Base-by-base conservation (phyloP, 2,888 invertebrate genomes). In the Oxystoma pomonae region DNA sequence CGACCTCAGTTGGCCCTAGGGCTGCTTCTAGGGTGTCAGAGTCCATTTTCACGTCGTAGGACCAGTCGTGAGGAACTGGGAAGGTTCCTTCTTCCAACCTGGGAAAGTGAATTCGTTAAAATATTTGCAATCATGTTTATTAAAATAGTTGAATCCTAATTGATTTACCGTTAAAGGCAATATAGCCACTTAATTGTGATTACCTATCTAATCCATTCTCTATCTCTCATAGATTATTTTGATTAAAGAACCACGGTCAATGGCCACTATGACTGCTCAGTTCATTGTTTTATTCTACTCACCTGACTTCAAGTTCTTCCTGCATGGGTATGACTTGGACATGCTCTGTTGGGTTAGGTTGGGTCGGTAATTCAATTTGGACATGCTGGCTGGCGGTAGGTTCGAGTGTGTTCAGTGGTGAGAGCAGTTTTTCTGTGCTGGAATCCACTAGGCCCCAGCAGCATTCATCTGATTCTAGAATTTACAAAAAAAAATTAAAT, bases 271-370 rank as follows among this genome's bases (percentile, higher is more conserved):
- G n/a, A n/a, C n/a, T n/a, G n/a, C n/a, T n/a, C n/a, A n/a, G n/a
- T n/a, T n/a, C n/a, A n/a, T n/a, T n/a, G n/a, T n/a, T n/a, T n/a
- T n/a, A n/a, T n/a, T n/a, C n/a, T n/a, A 35, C 35, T 35, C 12
- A 35, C 35, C 35, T 79, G 18, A 86, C 85, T 73, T 86, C 86
- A 59, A 86, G 75, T 70, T 86, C 86, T 74, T 86, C 86, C 75
- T 85, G 84, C 81, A 84, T 83, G 0, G 83, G 83, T 60, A 83
- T 83, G 5, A 81, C 81, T 71, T 81, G 77, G 3, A 79, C 78
- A 67, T 78, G 77, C 67, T 80, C 80, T 2, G 76, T 71, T 16
- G 18, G 57, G 55, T 52, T 57, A 55, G 67, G 60, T 55, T 67
- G 65, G 55, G 52, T 61, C 9, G 20, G 57, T 58, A 65, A 60